Base-by-base conservation (phyloP, 2,797 vertebrate genomes). In the Acipenser transmontanus region DNA sequence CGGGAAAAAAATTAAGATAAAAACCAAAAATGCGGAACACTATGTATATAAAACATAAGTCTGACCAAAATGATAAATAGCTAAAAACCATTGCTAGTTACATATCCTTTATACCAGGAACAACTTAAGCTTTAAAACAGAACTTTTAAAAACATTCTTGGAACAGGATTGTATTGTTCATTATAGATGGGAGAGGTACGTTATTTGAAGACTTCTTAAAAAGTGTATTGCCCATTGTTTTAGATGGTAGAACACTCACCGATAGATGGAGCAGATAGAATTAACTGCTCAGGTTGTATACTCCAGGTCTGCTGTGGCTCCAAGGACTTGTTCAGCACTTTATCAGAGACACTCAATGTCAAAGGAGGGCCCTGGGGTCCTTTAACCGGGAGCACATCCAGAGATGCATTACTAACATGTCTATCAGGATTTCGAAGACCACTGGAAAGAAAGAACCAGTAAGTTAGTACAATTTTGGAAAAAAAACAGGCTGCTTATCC, bases 381-480 rank as follows among this genome's bases (percentile, higher is more conserved):
- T 83, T 91, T 98, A 71, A 99, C 97, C 56, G 97, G 97, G 64
- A 99, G 87, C 70, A 97, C 91, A 50, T 99, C 97, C 82, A 99
- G 81, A 66, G 91, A 91, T 52, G 90, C 80, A 61, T 91, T 89
- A 70, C 82, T 81, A 51, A 83, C 78, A 66, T 82, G 83, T 59
- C 80, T 85, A 52, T 77, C 77, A 47, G 66, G 73, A 67, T 81
- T 81, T 66, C 79, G 74, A 64, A 78, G 72, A 60, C 80, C 83
- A 71, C 89, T 95, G 70, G 34, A 50, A 67, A 7, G 10, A 9
- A 17, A 8, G 11, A 1, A 51, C 7, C 49, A 17, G 1, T 13
- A 63, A 12, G 8, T 17, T 20, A 17, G 34, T 34, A 34, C 34
- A 3, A 34, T 4, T 34, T 34, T 34, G 34, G 17, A 17, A 17